Evolutionary conservation across 2,888 invertebrate species (phyloP), one percentile per base, ranked within the genome.

Genomic region (Cephus runcator): DNA sequence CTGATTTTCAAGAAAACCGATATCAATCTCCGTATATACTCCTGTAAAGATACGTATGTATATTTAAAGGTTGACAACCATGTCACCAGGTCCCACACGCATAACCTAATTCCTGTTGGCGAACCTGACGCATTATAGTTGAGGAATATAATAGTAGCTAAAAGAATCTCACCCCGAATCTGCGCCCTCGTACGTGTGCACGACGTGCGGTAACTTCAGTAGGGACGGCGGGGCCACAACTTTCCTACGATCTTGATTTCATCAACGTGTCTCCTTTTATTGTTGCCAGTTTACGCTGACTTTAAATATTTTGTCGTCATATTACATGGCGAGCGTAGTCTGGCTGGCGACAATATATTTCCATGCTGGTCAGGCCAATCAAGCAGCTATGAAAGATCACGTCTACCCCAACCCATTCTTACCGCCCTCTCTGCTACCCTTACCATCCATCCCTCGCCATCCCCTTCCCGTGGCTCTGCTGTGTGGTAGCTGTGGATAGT

Each of bases 361-460:
- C 56, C 90, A 75, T 80, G 80, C 84, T 73, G 81, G 76, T 35
- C 74, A 75, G 87, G 87, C 88, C 91, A 91, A 91, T 91, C 91
- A 91, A 90, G 89, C 88, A 84, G 87, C 90, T 89, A 90, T 91
- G 90, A 91, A 91, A 90, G 91, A 90, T 91, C 91, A 91, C 91
- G 91, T 91, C 86, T 90, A 87, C 82, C 83, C 85, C 85, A 82
- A 82, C 76, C 82, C 78, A 40, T 78, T 34, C 56, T 78, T 75
- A 77, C 69, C 77, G 40, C 76, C 77, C 75, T 79, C 80, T 79
- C 83, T 23, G 9, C 56, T 56, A 56, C 23, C 56, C 56, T 56
- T 56, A 1, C 56, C 56, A 9, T 23, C 9, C 56, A 23, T 56
- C 56, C 56, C 56, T 56, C 23, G 12, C 81, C 79, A 81, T 79